These are phyloP conservation scores for Drosophila pectinifera DNA, from an alignment of 1,140 invertebrate genomes.

Conservation along the genomic window DNA sequence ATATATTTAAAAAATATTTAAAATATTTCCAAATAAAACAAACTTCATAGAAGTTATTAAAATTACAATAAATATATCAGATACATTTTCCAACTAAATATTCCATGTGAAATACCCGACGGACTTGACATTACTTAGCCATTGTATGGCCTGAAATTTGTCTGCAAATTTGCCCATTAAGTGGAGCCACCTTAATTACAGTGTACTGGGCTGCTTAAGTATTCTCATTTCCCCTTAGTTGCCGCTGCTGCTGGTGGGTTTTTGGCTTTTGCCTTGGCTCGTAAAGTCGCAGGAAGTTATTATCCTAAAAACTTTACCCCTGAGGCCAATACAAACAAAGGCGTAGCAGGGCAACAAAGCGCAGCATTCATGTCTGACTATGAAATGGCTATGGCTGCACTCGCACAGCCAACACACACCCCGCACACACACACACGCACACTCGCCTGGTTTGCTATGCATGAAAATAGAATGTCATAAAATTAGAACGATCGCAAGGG, in stretches of 20 bases:
- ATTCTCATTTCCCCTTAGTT: constrained; percentile 76
- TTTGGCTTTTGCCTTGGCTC: constrained; percentile 74
- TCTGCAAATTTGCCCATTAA: neutral
- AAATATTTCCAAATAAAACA: too few species aligned
- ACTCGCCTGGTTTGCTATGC: constrained; percentile 66
- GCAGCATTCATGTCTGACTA: constrained; percentile 81
- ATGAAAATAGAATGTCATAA: constrained; percentile 83
- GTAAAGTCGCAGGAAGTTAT: constrained; percentile 84
- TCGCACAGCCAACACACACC: constrained; percentile 22
- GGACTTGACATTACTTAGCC: neutral
- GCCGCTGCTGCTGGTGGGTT: constrained; percentile 52
- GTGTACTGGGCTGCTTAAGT: constrained; percentile 64
- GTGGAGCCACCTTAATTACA: constrained; percentile 7
- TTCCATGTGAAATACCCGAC: neutral
- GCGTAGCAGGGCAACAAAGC: constrained; percentile 80
- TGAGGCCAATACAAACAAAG: constrained; percentile 84
- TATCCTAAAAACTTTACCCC: constrained; percentile 84
- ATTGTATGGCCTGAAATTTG: neutral
- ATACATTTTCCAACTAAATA: neutral
- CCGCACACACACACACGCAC: constrained; percentile 35
- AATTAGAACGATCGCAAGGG: constrained; percentile 79
- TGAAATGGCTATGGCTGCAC: constrained; percentile 68
- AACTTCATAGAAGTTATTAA: too few species aligned
- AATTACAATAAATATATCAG: neutral
- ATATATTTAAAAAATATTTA: too few species aligned